Percentiles rank a stretch among this genome's conserved stretches.
These are phyloP conservation scores for Geotrupes spiniger DNA, from an alignment of 2,888 invertebrate genomes.

Conservation along the genomic window DNA sequence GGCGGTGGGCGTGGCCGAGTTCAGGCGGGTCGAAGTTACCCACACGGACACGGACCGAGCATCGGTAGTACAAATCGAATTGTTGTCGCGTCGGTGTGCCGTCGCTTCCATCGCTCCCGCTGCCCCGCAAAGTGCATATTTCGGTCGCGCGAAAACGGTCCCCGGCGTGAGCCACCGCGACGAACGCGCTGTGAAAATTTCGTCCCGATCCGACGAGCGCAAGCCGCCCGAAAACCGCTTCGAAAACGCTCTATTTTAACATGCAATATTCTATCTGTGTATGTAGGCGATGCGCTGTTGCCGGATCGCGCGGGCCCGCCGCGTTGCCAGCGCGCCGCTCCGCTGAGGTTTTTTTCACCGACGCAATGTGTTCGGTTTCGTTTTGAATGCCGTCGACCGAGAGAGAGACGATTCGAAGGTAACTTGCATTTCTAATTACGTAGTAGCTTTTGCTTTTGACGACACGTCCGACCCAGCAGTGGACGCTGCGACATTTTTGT, in stretches of 20 bases:
- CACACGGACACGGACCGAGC: slow-evolving; percentile 27
- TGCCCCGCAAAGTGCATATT: slow-evolving; percentile 12
- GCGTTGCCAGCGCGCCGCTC: slow-evolving; percentile 28
- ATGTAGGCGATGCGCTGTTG: slow-evolving; percentile 35
- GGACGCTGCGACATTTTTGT: too few relatives aligned
- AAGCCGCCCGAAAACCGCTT: slow-evolving; percentile 23
- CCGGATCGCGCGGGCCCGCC: slow-evolving; percentile 24
- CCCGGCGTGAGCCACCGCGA: slow-evolving; percentile 6
- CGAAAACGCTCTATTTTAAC: slow-evolving; percentile 34
- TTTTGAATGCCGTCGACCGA: slow-evolving; percentile 4
- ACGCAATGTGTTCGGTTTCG: slow-evolving; percentile 24
- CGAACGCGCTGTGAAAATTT: slow-evolving; percentile 23
- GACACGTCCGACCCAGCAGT: too few relatives aligned
- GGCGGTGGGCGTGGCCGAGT: slow-evolving; percentile 34
- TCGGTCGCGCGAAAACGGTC: slow-evolving; percentile 22
- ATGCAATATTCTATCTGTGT: slow-evolving; percentile 34
- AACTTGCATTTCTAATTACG: too few relatives aligned
- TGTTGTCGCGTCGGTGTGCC: slow-evolving; percentile 10
- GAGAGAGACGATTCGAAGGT: not conserved
- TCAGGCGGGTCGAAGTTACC: slow-evolving; percentile 37
- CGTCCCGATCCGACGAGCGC: slow-evolving; percentile 18
- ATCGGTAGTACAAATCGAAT: slow-evolving; percentile 29
- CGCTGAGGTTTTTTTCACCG: slow-evolving; percentile 23
- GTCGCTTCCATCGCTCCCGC: slow-evolving; percentile 10
- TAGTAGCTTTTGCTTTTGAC: too few relatives aligned